A percentile compares a stretch with the other conserved stretches of the same genome.
Conservation (phyloP, 2,113 vertebrate species). For the Sinosuthora webbiana region DNA sequence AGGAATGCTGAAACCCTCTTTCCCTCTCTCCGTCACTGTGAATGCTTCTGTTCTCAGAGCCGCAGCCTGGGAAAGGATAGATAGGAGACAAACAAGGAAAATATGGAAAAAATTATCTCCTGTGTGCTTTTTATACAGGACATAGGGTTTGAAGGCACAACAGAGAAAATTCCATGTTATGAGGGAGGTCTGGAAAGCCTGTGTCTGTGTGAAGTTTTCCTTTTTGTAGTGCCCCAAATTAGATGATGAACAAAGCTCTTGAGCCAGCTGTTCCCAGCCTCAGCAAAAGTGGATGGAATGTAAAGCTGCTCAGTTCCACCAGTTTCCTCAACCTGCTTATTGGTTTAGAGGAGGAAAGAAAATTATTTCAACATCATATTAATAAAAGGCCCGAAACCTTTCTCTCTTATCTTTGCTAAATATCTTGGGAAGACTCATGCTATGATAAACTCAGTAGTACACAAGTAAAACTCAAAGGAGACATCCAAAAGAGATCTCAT, state of each 20-base stretch:
- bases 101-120: constrained; percentile 7
- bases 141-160: background rate
- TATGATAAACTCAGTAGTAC: background rate
- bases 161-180: background rate
- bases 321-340: background rate
- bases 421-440: background rate
- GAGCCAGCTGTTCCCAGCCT: background rate
- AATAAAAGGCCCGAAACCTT: background rate
- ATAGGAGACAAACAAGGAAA: constrained; percentile 16
- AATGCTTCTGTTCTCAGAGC: background rate
- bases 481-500: background rate
- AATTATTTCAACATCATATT: background rate
- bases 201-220: background rate
- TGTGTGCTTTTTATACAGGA: constrained; percentile 10
- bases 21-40: background rate
- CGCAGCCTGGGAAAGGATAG: background rate
- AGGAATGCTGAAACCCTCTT: background rate
- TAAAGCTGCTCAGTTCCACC: background rate
- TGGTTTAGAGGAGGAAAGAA: background rate
- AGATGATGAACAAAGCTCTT: background rate
- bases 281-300: background rate
- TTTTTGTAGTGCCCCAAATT: background rate
- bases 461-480: background rate
- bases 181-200: constrained; percentile 1
- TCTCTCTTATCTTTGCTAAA: background rate